These are phyloP conservation scores for Parotocinclus haroldoi DNA, from an alignment of 2,797 vertebrate species.

Conservation along the genomic window DNA sequence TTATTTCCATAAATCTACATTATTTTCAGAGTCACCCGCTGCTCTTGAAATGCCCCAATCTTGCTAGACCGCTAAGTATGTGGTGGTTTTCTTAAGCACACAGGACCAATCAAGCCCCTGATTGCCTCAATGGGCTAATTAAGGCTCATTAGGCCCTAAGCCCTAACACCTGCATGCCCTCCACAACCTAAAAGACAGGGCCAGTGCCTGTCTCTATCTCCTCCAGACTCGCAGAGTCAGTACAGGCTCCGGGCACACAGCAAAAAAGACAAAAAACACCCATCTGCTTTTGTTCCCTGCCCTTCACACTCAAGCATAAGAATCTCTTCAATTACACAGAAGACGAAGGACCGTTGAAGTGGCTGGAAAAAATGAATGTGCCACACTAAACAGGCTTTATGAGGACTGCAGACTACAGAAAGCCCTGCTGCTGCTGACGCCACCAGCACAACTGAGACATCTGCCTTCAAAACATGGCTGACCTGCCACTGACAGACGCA, in stretches of 20 bases:
- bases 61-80: constrained; percentile 31
- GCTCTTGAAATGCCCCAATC: constrained; percentile 36
- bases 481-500: constrained; percentile 10
- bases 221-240: constrained; percentile 24
- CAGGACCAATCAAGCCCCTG: constrained; percentile 55
- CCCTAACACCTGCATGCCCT: constrained; percentile 54
- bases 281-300: constrained; percentile 41
- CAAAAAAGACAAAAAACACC: constrained; percentile 33
- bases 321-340: constrained; percentile 48
- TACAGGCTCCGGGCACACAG: constrained; percentile 7
- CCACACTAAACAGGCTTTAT: constrained; percentile 48
- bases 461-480: constrained; percentile 12
- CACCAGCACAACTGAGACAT: constrained; percentile 18
- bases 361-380: constrained; percentile 36
- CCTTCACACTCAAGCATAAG: constrained; percentile 47
- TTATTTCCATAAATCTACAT: constrained; percentile 35
- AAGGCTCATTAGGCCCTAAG: constrained; percentile 54
- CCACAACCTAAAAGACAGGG: constrained; percentile 46
- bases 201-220: constrained; percentile 26
- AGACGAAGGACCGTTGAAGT: constrained; percentile 37
- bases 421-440: constrained; percentile 23
- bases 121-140: constrained; percentile 57
- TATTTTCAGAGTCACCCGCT: constrained; percentile 21
- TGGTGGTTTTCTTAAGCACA: constrained; percentile 53
- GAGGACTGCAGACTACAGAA: constrained; percentile 35